Base-by-base conservation (phyloP, 1,140 invertebrate genomes). In the Drosophila athabasca region DNA sequence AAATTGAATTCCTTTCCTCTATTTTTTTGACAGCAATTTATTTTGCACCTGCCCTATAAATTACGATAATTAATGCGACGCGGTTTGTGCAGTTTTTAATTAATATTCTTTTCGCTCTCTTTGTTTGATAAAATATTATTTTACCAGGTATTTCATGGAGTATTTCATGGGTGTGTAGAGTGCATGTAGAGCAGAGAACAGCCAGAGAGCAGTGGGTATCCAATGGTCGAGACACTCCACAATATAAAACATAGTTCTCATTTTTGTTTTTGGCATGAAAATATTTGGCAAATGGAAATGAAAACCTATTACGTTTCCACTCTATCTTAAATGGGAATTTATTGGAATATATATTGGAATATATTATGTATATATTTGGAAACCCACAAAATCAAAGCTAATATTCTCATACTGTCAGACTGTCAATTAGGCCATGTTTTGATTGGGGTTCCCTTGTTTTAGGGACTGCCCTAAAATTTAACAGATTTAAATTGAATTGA, bases 351-450 rank as follows among this genome's bases (percentile, higher is more conserved):
- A n/a, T 6, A 48, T 48, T 9, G n/a, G n/a, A n/a, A n/a, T n/a
- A n/a, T n/a, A n/a, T n/a, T n/a, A n/a, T n/a, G n/a, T 6, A 17
- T 44, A n/a, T 6, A 48, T 48, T 9, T 5, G 2, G 6, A 45
- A 17, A 2, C 46, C 26, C 52, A 22, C 57, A 58, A 64, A 39
- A 39, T 39, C 62, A 66, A 58, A 58, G 67, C 58, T 69, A 51
- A 69, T 69, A 26, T 69, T 48, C 44, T 26, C 65, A 55, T 44
- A 58, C n/a, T 46, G 52, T 69, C 45, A 11, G 51, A 17, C 51
- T 70, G 67, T 69, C 67, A 70, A 70, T 70, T 70, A 70, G 66
- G 35, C 11, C 13, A 15, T 45, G n/a, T 8, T 58, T 69, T 69
- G 67, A 70, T 44, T 35, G 45, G 19, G 67, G 64, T 58, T 39